phyloP scores from a whole-genome alignment of 2,797 vertebrate genomes.

The Melanotaenia trifasciata region DNA sequence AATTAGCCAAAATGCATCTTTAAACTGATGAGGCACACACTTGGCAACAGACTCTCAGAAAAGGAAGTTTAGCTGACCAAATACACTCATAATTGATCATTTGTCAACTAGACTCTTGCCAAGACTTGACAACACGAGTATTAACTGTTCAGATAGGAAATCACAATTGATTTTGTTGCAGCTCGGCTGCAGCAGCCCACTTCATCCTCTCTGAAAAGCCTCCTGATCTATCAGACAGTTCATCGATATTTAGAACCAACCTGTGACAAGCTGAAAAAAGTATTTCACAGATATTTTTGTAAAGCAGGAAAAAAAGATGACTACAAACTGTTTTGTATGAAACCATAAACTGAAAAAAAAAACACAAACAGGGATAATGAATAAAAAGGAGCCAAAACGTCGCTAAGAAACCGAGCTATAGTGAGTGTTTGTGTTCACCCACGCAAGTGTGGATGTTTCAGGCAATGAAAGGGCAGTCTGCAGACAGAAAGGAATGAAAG shows the following conservation, averaged over 20 bases:
- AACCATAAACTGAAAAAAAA: background rate
- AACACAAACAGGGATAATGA: slow-evolving; percentile 27
- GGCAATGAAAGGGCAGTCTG: slow-evolving; percentile 51
- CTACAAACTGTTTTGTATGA: slow-evolving; percentile 16
- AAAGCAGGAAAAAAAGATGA: slow-evolving; percentile 14
- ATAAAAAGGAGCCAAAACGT: slow-evolving; percentile 32
- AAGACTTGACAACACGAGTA: slow-evolving; percentile 10
- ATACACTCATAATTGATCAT: slow-evolving; percentile 8
- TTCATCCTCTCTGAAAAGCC: slow-evolving; percentile 34
- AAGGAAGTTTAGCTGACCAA: background rate
- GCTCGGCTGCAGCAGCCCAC: slow-evolving; percentile 2
- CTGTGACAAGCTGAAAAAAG: slow-evolving; percentile 17
- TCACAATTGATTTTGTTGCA: slow-evolving; percentile 47
- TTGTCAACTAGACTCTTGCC: slow-evolving; percentile 7
- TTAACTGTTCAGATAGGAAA: slow-evolving; percentile 37
- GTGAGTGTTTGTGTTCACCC: slow-evolving; percentile 16
- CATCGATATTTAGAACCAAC: slow-evolving; percentile 44
- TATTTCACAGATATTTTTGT: slow-evolving; percentile 6
- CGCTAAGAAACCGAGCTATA: slow-evolving; percentile 18
- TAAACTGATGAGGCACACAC: slow-evolving; percentile 9
- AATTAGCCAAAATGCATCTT: background rate
- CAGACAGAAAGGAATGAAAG: slow-evolving; percentile 29
- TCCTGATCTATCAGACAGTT: slow-evolving; percentile 14
- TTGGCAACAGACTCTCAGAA: background rate
- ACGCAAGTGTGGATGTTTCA: slow-evolving; percentile 25